phyloP scores from a whole-genome alignment of 2,113 vertebrate genomes.

The Alexandromys fortis region DNA sequence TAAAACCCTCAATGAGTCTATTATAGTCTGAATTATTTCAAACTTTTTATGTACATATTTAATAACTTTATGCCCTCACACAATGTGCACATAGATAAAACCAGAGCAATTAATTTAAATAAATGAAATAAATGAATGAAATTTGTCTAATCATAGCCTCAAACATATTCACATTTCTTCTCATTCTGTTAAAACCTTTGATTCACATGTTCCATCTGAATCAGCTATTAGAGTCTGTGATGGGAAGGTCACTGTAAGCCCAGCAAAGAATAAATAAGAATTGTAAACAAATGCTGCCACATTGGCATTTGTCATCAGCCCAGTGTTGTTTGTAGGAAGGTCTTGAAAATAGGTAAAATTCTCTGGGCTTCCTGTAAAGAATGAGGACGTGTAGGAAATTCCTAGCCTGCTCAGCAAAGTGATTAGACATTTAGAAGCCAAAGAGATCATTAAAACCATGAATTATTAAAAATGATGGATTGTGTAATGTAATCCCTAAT shows the following conservation, averaged over 20 bases:
- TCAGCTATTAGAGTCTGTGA: neutral
- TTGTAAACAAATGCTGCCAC: neutral
- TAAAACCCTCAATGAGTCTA: slow-evolving; percentile 20
- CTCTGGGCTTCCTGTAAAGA: neutral
- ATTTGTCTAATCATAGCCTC: neutral
- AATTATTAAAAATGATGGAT: neutral
- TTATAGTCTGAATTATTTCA: slow-evolving; percentile 49
- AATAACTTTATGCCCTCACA: neutral
- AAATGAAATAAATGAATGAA: slow-evolving; percentile 3
- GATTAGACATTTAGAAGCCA: neutral
- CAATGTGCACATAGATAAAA: neutral
- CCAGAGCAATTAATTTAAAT: slow-evolving; percentile 15
- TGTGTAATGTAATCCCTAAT: neutral
- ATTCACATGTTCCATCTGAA: neutral
- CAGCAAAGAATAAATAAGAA: neutral
- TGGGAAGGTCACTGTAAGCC: neutral
- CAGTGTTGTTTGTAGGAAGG: neutral
- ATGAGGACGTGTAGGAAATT: neutral
- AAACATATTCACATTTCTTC: neutral
- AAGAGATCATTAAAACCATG: neutral
- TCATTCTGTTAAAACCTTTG: neutral
- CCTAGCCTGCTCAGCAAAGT: neutral
- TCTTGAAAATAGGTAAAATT: neutral
- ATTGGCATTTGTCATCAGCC: neutral
- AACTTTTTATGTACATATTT: slow-evolving; percentile 4